Conservation (phyloP, 2,113 vertebrate species). For the Mesitornis unicolor region DNA sequence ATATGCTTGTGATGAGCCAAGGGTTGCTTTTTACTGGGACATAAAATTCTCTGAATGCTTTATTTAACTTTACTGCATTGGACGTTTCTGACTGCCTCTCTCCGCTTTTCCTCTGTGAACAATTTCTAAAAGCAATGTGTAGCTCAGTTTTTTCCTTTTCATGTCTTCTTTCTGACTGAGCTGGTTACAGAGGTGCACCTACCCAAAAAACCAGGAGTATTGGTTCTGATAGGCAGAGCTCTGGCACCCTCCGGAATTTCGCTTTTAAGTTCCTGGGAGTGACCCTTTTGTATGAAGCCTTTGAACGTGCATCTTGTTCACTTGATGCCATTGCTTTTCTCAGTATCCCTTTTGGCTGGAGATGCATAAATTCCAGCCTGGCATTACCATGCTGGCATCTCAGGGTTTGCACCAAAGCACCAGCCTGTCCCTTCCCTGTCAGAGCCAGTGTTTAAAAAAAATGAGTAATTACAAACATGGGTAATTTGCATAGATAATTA, state of each 20-base stretch:
- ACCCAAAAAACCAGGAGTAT: neutral
- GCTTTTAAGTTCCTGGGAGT: neutral
- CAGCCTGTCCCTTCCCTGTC: neutral
- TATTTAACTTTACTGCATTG: conserved; percentile 41
- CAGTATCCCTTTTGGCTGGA: neutral
- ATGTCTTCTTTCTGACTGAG: neutral
- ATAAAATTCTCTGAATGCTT: conserved; percentile 61
- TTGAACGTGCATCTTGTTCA: neutral
- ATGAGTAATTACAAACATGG: neutral
- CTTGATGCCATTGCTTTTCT: neutral
- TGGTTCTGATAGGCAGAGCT: neutral
- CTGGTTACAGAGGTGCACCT: neutral
- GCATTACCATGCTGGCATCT: neutral
- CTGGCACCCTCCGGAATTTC: neutral
- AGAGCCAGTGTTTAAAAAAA: neutral
- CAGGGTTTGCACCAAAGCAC: neutral
- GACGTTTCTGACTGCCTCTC: neutral
- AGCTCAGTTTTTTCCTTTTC: neutral
- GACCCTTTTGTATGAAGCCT: neutral
- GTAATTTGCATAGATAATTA: neutral
- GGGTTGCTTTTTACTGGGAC: conserved; percentile 25
- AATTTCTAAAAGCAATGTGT: neutral
- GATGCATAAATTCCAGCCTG: neutral
- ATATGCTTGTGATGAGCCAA: conserved; percentile 44
- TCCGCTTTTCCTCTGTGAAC: neutral